These are phyloP conservation scores for Polymixis lichenea DNA, from an alignment of 2,888 invertebrate species.

Conservation along the genomic window DNA sequence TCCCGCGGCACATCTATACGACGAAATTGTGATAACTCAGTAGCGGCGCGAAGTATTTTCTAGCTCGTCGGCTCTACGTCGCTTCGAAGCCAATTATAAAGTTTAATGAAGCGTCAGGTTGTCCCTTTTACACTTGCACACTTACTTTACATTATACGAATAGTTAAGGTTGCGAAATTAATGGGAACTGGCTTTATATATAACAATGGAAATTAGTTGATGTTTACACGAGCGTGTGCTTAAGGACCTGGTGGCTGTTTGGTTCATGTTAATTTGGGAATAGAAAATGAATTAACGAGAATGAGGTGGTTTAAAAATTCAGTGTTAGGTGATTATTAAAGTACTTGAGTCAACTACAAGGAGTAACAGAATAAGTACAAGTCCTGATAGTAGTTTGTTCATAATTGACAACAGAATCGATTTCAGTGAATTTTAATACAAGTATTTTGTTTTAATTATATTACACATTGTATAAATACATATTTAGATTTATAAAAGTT, in stretches of 20 bases:
- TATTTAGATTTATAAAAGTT: background rate
- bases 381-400: background rate
- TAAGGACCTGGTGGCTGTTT: background rate
- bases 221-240: slow-evolving; percentile 19
- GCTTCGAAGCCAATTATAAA: slow-evolving; percentile 76
- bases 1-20: slow-evolving; percentile 46
- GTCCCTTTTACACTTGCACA: slow-evolving; percentile 64
- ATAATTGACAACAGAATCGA: no score
- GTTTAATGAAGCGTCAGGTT: slow-evolving; percentile 74
- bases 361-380: no score
- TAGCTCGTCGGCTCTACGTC: slow-evolving; percentile 64
- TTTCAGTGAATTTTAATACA: no score
- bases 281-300: background rate
- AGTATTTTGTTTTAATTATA: no score
- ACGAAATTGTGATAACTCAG: slow-evolving; percentile 62
- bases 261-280: background rate
- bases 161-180: slow-evolving; percentile 66
- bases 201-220: slow-evolving; percentile 54
- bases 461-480: no score
- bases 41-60: slow-evolving; percentile 70
- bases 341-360: background rate
- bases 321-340: background rate
- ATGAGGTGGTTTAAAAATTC: background rate
- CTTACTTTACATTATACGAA: slow-evolving; percentile 63
- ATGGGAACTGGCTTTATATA: slow-evolving; percentile 52